Conservation (phyloP, 2,888 invertebrate genomes). For the Erebia aethiops region DNA sequence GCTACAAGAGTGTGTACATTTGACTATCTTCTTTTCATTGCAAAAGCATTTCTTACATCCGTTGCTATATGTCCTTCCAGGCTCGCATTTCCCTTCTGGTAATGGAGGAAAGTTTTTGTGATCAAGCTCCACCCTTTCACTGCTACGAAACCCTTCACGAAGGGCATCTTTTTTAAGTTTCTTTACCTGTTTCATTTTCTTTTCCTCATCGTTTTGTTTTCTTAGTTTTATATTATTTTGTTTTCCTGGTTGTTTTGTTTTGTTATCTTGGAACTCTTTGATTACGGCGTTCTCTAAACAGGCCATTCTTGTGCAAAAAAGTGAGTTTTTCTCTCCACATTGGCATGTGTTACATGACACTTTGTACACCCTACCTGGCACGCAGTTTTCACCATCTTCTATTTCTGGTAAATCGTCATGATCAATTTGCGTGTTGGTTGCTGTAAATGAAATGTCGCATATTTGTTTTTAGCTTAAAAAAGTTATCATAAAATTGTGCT, state of each 20-base stretch:
- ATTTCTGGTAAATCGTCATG: conserved; percentile 51
- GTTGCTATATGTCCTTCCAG: conserved; percentile 57
- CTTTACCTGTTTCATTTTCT: conserved; percentile 10
- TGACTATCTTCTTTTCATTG: conserved; percentile 38
- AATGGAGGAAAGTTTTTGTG: conserved; percentile 28
- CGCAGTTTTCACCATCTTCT: conserved; percentile 54
- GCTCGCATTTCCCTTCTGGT: conserved; percentile 47
- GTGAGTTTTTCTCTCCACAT: conserved; percentile 49
- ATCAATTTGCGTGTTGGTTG: not conserved
- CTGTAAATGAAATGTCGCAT: conserved; percentile 12
- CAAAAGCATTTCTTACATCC: conserved; percentile 61
- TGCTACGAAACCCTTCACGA: not conserved
- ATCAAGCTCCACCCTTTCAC: not conserved
- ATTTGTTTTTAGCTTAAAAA: not conserved
- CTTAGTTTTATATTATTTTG: not conserved
- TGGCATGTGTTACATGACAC: conserved; percentile 65
- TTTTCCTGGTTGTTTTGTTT: conserved; percentile 13
- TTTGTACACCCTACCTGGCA: conserved; percentile 53
- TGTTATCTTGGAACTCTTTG: not conserved
- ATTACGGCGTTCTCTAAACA: conserved; percentile 49
- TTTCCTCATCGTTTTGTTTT: conserved; percentile 12
- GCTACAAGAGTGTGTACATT: conserved; percentile 47
- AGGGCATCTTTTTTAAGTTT: conserved; percentile 1
- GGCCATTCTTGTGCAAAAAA: conserved; percentile 68
- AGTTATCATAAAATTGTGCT: not conserved